Evolutionary conservation across 2,797 vertebrate genomes (phyloP).

Genomic region (Martes flavigula): DNA sequence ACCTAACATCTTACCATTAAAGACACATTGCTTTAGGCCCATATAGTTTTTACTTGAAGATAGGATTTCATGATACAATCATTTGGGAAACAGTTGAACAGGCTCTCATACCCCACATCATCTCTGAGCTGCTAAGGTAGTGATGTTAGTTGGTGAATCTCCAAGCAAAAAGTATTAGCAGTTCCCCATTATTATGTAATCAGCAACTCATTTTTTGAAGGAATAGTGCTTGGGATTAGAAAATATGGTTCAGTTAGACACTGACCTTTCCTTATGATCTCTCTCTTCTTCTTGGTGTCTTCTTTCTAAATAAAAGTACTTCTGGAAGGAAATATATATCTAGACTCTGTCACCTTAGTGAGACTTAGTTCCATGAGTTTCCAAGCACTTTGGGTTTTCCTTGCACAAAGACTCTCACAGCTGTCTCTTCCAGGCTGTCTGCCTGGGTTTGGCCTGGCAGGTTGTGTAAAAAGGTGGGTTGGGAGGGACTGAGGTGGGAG

Average conservation of each 20-base stretch:
- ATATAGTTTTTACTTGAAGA: not conserved
- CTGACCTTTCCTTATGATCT: not conserved
- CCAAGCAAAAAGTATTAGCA: not conserved
- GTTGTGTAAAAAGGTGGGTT: not conserved
- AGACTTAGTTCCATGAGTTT: not conserved
- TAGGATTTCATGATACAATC: not conserved
- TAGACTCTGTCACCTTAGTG: not conserved
- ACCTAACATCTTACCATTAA: not conserved
- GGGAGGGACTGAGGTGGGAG: not conserved
- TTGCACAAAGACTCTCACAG: not conserved
- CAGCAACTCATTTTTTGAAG: not conserved
- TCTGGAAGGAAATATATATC: constrained; percentile 10
- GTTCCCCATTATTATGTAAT: too few relatives aligned
- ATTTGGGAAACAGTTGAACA: not conserved
- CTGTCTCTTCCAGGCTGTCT: not conserved
- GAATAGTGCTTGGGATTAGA: not conserved
- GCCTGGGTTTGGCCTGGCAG: not conserved
- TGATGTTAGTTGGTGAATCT: not conserved
- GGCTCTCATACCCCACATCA: not conserved
- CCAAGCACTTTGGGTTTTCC: not conserved
- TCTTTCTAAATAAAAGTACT: constrained; percentile 22
- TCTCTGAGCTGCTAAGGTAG: not conserved
- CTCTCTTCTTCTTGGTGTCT: not conserved
- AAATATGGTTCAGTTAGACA: not conserved
- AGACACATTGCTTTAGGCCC: not conserved